Conservation (phyloP, 2,797 vertebrate genomes). For the Trachops cirrhosus region DNA sequence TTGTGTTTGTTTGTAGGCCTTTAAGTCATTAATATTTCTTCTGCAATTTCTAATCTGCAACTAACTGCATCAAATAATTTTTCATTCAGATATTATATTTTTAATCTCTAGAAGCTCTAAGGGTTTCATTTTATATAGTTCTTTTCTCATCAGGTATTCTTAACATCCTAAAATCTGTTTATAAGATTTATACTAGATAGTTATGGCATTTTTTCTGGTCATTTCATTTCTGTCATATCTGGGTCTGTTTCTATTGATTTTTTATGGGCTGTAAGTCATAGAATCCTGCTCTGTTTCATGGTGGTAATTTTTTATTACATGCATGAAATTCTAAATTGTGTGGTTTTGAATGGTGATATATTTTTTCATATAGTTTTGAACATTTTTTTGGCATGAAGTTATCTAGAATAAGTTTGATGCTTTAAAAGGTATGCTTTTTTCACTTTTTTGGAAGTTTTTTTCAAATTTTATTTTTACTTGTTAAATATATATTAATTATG, state of each 20-base stretch:
- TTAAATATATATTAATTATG: no score
- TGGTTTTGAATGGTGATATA: background rate
- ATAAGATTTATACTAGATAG: background rate
- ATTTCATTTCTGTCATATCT: background rate
- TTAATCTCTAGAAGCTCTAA: background rate
- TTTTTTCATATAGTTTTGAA: background rate
- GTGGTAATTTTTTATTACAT: background rate
- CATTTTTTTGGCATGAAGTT: background rate
- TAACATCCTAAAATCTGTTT: background rate
- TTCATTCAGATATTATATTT: background rate
- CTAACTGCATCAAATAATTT: background rate
- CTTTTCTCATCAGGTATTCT: background rate
- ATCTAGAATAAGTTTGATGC: background rate
- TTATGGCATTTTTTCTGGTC: background rate
- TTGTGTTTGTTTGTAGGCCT: background rate
- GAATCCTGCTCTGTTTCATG: background rate
- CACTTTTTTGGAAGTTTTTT: background rate
- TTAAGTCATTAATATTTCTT: background rate
- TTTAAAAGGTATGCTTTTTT: background rate
- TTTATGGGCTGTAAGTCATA: background rate
- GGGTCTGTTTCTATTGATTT: background rate
- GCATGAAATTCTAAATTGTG: background rate
- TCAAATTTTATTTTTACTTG: no score
- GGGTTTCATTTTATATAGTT: background rate
- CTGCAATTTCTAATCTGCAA: background rate